Conservation (phyloP, 2,888 invertebrate species). For the Lasioglossum morio region DNA sequence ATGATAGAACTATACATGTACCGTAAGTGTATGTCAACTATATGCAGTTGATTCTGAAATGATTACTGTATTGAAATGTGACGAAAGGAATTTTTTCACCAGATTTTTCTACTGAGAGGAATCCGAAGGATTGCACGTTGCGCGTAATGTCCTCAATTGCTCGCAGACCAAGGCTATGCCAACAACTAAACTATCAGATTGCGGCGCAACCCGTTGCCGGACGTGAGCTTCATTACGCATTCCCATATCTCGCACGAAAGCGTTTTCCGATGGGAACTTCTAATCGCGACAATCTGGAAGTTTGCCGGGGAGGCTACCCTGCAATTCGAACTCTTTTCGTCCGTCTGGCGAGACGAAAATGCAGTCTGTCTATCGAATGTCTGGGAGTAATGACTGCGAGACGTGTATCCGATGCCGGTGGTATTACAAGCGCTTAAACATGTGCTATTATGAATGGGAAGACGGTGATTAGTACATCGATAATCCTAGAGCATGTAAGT, state of each 20-base stretch:
- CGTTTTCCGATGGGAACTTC: not conserved
- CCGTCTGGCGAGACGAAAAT: not conserved
- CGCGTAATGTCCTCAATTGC: not conserved
- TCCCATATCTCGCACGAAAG: not conserved
- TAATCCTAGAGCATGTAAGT: not conserved
- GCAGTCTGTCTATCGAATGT: not conserved
- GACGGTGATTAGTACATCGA: not conserved
- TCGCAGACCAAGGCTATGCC: not conserved
- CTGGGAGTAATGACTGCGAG: not conserved
- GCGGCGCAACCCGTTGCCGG: not conserved
- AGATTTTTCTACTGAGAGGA: not conserved
- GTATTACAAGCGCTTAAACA: not conserved
- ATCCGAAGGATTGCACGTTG: not conserved
- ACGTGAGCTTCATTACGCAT: not conserved
- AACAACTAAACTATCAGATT: not conserved
- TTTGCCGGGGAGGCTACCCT: not conserved
- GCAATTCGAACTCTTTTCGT: conserved; percentile 14
- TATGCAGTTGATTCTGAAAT: not conserved
- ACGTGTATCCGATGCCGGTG: not conserved
- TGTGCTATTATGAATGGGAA: not conserved
- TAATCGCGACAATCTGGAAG: conserved; percentile 5
- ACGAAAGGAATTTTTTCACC: not conserved
- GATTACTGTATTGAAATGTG: not conserved
- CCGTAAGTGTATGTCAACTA: not conserved
- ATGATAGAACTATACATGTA: not conserved